phyloP scores from a whole-genome alignment of 1,140 invertebrate species.

The Drosophila simulans region DNA sequence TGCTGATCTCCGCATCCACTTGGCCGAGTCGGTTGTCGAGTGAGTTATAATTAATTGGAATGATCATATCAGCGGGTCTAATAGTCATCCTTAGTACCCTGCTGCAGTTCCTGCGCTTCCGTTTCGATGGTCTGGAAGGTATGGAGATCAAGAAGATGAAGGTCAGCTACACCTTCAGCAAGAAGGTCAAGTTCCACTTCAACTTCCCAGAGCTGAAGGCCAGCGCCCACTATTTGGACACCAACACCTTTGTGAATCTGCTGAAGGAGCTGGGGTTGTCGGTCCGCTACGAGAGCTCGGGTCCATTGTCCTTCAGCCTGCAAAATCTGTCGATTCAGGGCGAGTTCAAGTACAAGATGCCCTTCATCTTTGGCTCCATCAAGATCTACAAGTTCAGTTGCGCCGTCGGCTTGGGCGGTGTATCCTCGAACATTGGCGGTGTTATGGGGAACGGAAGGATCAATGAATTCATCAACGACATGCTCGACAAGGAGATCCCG shows the following conservation, averaged over 20 bases:
- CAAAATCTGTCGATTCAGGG: conserved; percentile 70
- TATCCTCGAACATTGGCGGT: conserved; percentile 73
- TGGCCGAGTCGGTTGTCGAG: conserved; percentile 71
- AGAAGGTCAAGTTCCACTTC: conserved; percentile 76
- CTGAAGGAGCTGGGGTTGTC: conserved; percentile 62
- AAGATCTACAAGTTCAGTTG: conserved; percentile 79
- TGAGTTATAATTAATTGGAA: conserved; percentile 38
- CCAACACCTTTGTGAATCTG: conserved; percentile 67
- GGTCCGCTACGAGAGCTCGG: conserved; percentile 72
- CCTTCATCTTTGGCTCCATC: conserved; percentile 76
- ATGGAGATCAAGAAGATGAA: conserved; percentile 77
- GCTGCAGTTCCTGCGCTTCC: conserved; percentile 76
- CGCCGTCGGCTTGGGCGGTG: conserved; percentile 59
- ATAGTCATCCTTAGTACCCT: conserved; percentile 29
- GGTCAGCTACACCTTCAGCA: conserved; percentile 78
- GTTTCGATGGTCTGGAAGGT: conserved; percentile 73
- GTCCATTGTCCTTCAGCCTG: conserved; percentile 64
- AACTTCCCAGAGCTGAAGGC: conserved; percentile 59
- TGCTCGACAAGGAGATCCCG: conserved; percentile 68
- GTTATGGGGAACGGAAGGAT: conserved; percentile 72
- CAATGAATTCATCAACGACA: conserved; percentile 72
- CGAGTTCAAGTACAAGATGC: conserved; percentile 84
- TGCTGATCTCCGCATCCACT: conserved; percentile 67
- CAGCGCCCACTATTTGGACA: conserved; percentile 61
- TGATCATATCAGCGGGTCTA: background rate